phyloP scores from a whole-genome alignment of 2,797 vertebrate genomes.

The Myotis planiceps region DNA sequence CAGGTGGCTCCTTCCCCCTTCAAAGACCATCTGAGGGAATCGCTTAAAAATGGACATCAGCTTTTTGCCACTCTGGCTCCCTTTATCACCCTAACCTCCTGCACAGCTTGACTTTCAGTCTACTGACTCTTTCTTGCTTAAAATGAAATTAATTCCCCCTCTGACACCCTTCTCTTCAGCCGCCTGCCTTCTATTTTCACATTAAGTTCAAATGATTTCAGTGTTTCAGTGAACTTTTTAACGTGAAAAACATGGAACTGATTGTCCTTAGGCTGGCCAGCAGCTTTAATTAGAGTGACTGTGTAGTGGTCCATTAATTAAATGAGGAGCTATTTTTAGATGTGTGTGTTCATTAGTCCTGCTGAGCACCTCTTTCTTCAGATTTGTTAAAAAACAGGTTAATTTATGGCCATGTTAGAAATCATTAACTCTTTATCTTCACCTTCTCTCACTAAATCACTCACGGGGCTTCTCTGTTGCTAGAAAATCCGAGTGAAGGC shows the following conservation, averaged over 20 bases:
- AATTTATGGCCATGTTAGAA: conserved; percentile 58
- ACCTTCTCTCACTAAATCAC: not conserved
- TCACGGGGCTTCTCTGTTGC: not conserved
- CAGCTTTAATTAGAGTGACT: conserved; percentile 76
- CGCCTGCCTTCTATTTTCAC: not conserved
- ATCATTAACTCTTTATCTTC: conserved; percentile 63
- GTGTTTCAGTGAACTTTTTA: conserved; percentile 53
- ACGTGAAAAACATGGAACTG: conserved; percentile 23
- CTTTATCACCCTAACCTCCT: not conserved
- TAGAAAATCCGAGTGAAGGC: not conserved
- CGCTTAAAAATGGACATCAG: not conserved
- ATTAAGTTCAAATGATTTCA: conserved; percentile 60
- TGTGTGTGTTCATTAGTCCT: conserved; percentile 58
- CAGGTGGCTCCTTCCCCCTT: not conserved
- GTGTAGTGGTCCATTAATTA: conserved; percentile 69
- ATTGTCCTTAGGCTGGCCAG: not conserved
- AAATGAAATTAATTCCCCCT: not conserved
- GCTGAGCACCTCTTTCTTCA: conserved; percentile 40
- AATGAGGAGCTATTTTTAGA: conserved; percentile 78
- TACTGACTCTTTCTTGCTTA: not conserved
- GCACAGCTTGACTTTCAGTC: not conserved
- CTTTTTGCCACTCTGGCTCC: not conserved
- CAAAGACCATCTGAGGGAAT: not conserved
- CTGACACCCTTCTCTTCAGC: not conserved
- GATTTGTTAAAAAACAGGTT: conserved; percentile 45